phyloP scores from a whole-genome alignment of 2,113 vertebrate species.

The Mellivora capensis region DNA sequence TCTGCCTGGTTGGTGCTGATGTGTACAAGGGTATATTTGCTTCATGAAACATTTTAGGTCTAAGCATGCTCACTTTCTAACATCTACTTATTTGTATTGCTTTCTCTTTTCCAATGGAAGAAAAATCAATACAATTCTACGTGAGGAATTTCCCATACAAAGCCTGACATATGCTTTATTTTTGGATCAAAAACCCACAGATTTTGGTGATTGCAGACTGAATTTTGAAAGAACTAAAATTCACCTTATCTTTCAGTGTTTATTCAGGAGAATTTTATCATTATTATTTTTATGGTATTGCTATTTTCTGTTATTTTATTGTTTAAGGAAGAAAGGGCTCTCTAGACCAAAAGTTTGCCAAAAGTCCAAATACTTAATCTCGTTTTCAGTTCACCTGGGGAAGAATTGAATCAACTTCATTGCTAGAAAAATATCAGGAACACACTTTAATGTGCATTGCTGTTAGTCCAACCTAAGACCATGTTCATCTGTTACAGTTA shows the following conservation, averaged over 20 bases:
- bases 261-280: neutral
- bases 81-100: neutral
- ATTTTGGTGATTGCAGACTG: neutral
- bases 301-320: neutral
- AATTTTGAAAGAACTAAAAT: neutral
- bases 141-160: neutral
- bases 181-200: neutral
- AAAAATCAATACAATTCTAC: neutral
- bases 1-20: neutral
- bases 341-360: neutral
- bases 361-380: neutral
- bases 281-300: neutral
- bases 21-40: neutral
- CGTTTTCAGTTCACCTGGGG: neutral
- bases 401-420: neutral
- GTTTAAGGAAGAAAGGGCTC: neutral
- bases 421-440: neutral
- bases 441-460: neutral
- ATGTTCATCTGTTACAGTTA: neutral
- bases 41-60: neutral
- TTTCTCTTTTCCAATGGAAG: neutral
- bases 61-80: neutral
- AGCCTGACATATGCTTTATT: neutral
- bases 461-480: neutral
- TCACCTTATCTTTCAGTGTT: neutral